Evolutionary conservation across 2,797 vertebrate species (phyloP), one percentile per base, ranked within the genome.

Genomic region (Euthynnus affinis): DNA sequence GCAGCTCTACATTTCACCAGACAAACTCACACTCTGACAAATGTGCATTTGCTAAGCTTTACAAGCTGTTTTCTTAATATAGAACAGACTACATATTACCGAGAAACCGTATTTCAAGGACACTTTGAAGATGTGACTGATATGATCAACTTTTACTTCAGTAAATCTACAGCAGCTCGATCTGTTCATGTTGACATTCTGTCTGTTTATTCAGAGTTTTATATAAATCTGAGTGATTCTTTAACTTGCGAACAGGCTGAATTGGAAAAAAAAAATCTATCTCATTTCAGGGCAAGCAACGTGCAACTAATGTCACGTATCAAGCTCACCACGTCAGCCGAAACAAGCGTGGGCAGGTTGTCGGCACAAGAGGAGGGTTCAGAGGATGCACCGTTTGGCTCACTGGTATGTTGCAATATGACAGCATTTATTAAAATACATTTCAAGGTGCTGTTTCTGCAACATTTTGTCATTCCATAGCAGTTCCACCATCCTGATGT

Each of bases 361-460:
- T 99, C 29, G 98, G 98, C 60, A 99, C 98, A 56, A 96, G 98
- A 94, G 96, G 97, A 80, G 98, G 98, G 10, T 99, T 99, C 92
- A 96, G 98, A 57, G 98, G 98, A 42, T 99, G 98, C 84, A 99
- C 98, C 0, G 98, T 99, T 53, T 99, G 98, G 98, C 94, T 99
- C 67, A 98, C 96, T 93, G 98, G 98, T 99, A 96, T 0, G 84
- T 68, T 46, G 6, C 22, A 29, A 71, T 0, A 18, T 60, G 5
- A 29, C 46, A 25, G 1, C 37, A 42, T 17, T 52, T 34, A 2
- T 4, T 44, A 3, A 49, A 40, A n/a, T 2, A 18, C 12, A 52
- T 22, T 49, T 56, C 1, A 20, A 1, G 1, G 13, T 68, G 37
- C 22, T 9, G 3, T 49, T 17, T 62, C 40, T 32, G 7, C 12